phyloP scores from a whole-genome alignment of 2,797 vertebrate genomes.

The Alauda arvensis region DNA sequence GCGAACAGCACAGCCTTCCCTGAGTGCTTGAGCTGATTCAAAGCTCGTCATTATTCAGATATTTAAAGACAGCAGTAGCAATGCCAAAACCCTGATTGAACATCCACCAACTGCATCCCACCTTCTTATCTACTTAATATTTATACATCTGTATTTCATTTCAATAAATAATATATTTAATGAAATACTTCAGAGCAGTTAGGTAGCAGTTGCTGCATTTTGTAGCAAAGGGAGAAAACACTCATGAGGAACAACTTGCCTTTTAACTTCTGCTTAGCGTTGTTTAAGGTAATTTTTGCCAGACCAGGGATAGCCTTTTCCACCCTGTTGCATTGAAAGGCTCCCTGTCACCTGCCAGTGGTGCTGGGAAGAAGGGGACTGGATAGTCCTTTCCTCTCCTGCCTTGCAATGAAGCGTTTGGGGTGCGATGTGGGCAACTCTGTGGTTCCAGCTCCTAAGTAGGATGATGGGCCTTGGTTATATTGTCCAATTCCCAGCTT shows the following conservation, averaged over 20 bases:
- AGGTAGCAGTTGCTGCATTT: not conserved
- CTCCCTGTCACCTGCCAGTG: not conserved
- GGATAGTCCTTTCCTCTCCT: not conserved
- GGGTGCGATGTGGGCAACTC: not conserved
- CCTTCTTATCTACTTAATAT: not conserved
- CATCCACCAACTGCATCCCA: not conserved
- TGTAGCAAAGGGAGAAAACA: not conserved
- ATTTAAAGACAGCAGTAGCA: not conserved
- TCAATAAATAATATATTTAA: not conserved
- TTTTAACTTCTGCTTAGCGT: not conserved
- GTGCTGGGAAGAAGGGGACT: not conserved
- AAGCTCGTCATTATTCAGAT: not conserved
- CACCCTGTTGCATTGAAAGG: not conserved
- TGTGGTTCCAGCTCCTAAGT: not conserved
- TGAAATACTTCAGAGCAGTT: not conserved
- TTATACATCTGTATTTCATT: not conserved
- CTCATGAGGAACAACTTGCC: not conserved
- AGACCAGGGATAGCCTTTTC: not conserved
- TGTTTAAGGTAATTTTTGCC: not conserved
- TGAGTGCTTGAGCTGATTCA: not conserved
- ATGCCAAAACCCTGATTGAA: not conserved
- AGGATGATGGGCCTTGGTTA: not conserved
- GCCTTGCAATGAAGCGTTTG: accelerated
- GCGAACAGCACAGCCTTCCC: not conserved
- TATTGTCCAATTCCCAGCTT: not conserved